phyloP scores from a whole-genome alignment of 2,797 vertebrate species.

The Thaleichthys pacificus region DNA sequence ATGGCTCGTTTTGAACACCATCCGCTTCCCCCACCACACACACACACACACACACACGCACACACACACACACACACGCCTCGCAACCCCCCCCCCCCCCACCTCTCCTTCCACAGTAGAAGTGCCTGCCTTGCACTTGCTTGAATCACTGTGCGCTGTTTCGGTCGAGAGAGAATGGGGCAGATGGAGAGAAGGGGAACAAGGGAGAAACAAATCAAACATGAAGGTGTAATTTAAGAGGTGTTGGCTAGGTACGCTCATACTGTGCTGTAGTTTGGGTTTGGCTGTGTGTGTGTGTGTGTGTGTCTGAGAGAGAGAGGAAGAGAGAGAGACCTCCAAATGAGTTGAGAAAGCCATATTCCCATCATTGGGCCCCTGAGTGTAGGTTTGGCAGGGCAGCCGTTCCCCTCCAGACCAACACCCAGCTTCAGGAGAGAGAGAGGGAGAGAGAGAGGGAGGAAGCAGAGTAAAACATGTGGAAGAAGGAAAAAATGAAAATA shows the following conservation, averaged over 20 bases:
- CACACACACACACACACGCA: conserved; percentile 27
- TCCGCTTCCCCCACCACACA: not conserved
- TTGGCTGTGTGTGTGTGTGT: conserved; percentile 19
- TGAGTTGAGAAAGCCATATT: too few species aligned
- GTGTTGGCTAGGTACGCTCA: conserved; percentile 41
- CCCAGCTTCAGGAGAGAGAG: not conserved
- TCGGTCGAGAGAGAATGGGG: conserved; percentile 43
- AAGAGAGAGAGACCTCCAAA: not conserved
- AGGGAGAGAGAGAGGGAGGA: not conserved
- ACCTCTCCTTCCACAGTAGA: conserved; percentile 56
- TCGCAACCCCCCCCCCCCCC: conserved; percentile 45
- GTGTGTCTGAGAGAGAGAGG: too few species aligned
- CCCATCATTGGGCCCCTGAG: not conserved
- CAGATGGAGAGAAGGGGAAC: conserved; percentile 7
- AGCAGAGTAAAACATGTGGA: conserved; percentile 15
- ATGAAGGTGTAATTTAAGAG: conserved; percentile 67
- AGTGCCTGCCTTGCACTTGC: conserved; percentile 75
- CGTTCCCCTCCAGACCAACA: not conserved
- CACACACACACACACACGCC: conserved; percentile 53
- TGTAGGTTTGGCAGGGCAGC: not conserved
- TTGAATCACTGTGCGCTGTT: conserved; percentile 65
- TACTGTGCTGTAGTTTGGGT: conserved; percentile 26
- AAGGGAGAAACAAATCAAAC: conserved; percentile 66
- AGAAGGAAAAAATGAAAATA: conserved; percentile 41
- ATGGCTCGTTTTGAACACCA: conserved; percentile 63